phyloP scores from a whole-genome alignment of 2,888 invertebrate genomes.

The Cataglyphis rosenhaueri region DNA sequence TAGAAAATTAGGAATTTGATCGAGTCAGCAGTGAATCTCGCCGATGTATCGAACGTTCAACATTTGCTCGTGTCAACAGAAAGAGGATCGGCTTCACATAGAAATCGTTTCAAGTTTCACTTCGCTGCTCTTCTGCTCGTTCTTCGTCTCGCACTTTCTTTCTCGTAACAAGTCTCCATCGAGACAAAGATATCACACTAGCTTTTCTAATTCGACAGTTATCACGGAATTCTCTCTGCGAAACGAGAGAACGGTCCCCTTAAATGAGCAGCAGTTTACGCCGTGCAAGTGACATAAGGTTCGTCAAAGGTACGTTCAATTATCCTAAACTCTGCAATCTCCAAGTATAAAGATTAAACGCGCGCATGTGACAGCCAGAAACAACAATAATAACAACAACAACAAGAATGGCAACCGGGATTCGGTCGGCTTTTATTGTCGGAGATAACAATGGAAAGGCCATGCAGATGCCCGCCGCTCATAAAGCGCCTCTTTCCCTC shows the following conservation, averaged over 20 bases:
- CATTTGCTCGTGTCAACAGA: constrained; percentile 65
- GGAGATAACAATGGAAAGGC: constrained; percentile 68
- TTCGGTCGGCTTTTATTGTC: constrained; percentile 72
- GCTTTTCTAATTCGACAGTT: constrained; percentile 64
- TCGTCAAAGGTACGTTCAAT: constrained; percentile 74
- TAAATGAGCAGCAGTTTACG: constrained; percentile 56
- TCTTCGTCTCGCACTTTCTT: background rate
- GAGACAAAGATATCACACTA: constrained; percentile 29
- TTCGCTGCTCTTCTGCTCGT: background rate
- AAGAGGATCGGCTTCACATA: constrained; percentile 48
- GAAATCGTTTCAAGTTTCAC: constrained; percentile 45
- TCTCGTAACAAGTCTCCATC: background rate
- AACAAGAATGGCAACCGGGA: constrained; percentile 39
- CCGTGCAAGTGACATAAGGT: constrained; percentile 29
- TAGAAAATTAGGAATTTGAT: constrained; percentile 41
- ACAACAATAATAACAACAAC: constrained; percentile 29
- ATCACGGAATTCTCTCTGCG: constrained; percentile 64
- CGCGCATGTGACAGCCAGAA: constrained; percentile 44
- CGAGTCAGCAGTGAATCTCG: constrained; percentile 49
- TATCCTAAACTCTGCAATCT: constrained; percentile 68
- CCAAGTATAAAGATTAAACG: constrained; percentile 72
- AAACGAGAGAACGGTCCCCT: background rate
- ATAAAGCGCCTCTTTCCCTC: constrained; percentile 54
- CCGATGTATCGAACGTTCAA: constrained; percentile 56
- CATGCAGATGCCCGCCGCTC: constrained; percentile 68